Evolutionary conservation across 2,888 invertebrate genomes (phyloP), one percentile per base, ranked within the genome.

Genomic region (Drosophila greeni): DNA sequence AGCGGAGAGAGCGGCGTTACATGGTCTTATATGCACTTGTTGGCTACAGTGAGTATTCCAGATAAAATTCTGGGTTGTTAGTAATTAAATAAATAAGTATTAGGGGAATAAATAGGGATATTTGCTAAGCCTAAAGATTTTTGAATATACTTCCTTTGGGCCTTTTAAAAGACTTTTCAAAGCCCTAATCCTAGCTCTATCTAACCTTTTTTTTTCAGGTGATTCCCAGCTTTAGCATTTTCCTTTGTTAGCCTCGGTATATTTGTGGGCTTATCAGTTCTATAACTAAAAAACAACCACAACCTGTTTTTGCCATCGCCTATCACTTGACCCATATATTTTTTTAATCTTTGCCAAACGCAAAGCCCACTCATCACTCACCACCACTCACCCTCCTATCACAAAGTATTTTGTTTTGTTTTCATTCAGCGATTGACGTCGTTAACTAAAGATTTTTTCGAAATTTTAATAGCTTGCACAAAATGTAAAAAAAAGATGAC

Each of bases 241-340:
- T 47, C 5, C 11, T 11, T 29, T 16, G 29, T 29, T 18, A 18
- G 18, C 12, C 18, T 18, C 8, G 12, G 5, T 31, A 14, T 43
- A 29, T 47, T 33, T 47, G 20, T 47, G 20, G 14, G 4, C 24
- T 34, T 52, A 39, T 39, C 33, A 49, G 48, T 20, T 48, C 1
- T 14, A 20, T 20, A 18, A 18, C 16, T 26, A 12, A 12, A 29
- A 12, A 12, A 29, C 16, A 43, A 18, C 5, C 18, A 26, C 16
- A 43, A 43, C 29, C 45, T 45, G 45, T 45, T 45, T 45, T 45
- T 29, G 29, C 45, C 16, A 20, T 16, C 29, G 20, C 18, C 29
- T 54, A 54, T 48, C 54, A 47, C 16, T 26, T 54, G 54, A 54
- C 54, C 54, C 24, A 54, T 33, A 48, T 54, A 54, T n/a, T 45